Base-by-base conservation (phyloP, 2,888 invertebrate species). In the Anagyrus pseudococci region DNA sequence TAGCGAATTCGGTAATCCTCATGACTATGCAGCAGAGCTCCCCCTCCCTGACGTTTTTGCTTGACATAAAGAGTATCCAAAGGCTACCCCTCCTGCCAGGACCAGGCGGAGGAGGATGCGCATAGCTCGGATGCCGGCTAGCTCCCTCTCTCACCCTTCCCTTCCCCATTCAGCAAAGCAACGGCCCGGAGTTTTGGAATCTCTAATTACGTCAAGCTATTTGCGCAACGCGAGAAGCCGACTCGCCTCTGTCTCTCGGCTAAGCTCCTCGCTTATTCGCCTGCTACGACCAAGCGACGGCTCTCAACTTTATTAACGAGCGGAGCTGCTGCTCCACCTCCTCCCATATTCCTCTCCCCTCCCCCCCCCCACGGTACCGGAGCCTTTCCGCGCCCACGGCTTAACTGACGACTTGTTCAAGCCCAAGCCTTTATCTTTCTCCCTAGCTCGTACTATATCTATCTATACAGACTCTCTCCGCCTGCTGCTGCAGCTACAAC, bases 341-440 rank as follows among this genome's bases (percentile, higher is more conserved):
- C 44, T 50, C 50, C 49, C 49, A 41, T 33, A 44, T 44, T 44
- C 23, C 25, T n/a, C 40, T 41, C 58, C 29, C 10, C 10, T 10
- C 29, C 10, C 10, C 29, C 29, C 6, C 29, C 29, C 10, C 29
- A 10, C 10, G 29, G 29, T 4, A 29, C n/a, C n/a, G n/a, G n/a
- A n/a, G n/a, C n/a, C n/a, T n/a, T n/a, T n/a, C n/a, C n/a, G n/a
- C 26, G 20, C 25, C 22, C 55, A 22, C 29, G 17, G n/a, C 55
- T 54, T 54, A n/a, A n/a, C 43, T 46, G 57, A 58, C 23, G 48
- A 50, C 58, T 58, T 33, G 58, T 50, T 58, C 58, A 15, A 44
- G 33, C 26, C 29, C 50, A 50, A 26, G 22, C 29, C 44, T 22
- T 17, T 20, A 41, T 20, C 19, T 13, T 40, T 47, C 25, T 17